phyloP scores from a whole-genome alignment of 2,113 vertebrate species.

The Morone saxatilis region DNA sequence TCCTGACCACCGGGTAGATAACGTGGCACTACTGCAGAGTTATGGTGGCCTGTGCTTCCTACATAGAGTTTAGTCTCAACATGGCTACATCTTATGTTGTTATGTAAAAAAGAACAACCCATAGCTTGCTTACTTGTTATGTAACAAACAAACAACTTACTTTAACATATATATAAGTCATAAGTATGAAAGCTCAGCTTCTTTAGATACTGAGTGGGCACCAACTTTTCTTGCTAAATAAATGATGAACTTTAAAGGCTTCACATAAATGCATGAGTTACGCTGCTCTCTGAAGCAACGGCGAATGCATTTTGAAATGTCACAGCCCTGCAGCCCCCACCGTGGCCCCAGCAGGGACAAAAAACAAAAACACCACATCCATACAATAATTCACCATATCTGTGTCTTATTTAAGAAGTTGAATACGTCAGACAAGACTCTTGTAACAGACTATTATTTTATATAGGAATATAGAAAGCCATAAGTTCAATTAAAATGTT shows the following conservation, averaged over 20 bases:
- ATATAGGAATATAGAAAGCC: slow-evolving; percentile 16
- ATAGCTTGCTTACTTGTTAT: slow-evolving; percentile 31
- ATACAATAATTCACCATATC: slow-evolving; percentile 21
- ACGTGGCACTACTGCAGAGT: slow-evolving; percentile 55
- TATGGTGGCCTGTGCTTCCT: slow-evolving; percentile 40
- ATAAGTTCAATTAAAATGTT: slow-evolving; percentile 18
- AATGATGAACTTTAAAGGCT: slow-evolving; percentile 69
- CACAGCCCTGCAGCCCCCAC: slow-evolving; percentile 42
- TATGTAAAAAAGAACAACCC: slow-evolving; percentile 14
- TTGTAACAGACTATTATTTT: slow-evolving; percentile 14
- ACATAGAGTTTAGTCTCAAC: slow-evolving; percentile 21
- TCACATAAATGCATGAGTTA: slow-evolving; percentile 58
- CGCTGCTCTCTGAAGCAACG: slow-evolving; percentile 48
- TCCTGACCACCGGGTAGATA: slow-evolving; percentile 66
- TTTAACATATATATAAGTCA: slow-evolving; percentile 24
- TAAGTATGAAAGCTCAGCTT: neutral
- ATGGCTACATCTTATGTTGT: slow-evolving; percentile 11
- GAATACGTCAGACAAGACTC: slow-evolving; percentile 11
- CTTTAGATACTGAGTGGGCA: slow-evolving; percentile 33
- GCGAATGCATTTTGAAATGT: slow-evolving; percentile 67
- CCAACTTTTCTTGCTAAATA: slow-evolving; percentile 62
- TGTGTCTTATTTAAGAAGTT: slow-evolving; percentile 33
- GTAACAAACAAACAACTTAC: slow-evolving; percentile 39
- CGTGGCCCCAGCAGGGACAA: neutral
- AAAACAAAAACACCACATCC: slow-evolving; percentile 1